phyloP scores from a whole-genome alignment of 2,888 invertebrate genomes.

The Corythucha ciliata region DNA sequence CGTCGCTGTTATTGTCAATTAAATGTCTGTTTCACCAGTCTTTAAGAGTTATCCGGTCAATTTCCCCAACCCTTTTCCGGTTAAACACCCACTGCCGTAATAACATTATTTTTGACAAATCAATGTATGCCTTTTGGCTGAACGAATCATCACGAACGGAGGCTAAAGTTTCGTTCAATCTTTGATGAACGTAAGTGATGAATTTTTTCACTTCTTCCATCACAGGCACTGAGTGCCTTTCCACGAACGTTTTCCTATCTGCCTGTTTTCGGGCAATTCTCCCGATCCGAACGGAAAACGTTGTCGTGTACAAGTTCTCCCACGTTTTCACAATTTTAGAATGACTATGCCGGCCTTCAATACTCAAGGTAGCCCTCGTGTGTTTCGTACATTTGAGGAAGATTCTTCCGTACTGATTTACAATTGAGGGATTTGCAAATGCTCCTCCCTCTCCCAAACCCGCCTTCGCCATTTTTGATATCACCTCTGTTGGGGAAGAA shows the following conservation, averaged over 20 bases:
- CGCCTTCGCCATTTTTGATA: not conserved
- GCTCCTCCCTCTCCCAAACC: not conserved
- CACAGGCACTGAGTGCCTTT: not conserved
- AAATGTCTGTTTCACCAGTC: conserved; percentile 6
- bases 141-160: not conserved
- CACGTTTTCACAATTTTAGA: not conserved
- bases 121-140: not conserved
- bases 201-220: conserved; percentile 6
- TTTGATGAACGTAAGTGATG: not conserved
- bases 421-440: not conserved
- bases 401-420: not conserved
- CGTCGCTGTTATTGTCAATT: conserved; percentile 17
- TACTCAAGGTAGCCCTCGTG: not conserved
- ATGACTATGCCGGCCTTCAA: not conserved
- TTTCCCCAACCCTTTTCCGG: conserved; percentile 19
- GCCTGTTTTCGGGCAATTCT: not conserved
- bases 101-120: conserved; percentile 6
- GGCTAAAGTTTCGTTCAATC: not conserved
- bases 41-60: conserved; percentile 4
- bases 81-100: conserved; percentile 22
- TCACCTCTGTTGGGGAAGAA: not conserved
- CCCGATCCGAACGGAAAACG: conserved; percentile 4
- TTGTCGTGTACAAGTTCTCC: not conserved
- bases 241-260: not conserved
- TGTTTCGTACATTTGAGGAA: not conserved